Percentiles rank a stretch among this genome's conserved stretches.
Conservation (phyloP, 2,113 vertebrate genomes). For the Acrocephalus arundinaceus region DNA sequence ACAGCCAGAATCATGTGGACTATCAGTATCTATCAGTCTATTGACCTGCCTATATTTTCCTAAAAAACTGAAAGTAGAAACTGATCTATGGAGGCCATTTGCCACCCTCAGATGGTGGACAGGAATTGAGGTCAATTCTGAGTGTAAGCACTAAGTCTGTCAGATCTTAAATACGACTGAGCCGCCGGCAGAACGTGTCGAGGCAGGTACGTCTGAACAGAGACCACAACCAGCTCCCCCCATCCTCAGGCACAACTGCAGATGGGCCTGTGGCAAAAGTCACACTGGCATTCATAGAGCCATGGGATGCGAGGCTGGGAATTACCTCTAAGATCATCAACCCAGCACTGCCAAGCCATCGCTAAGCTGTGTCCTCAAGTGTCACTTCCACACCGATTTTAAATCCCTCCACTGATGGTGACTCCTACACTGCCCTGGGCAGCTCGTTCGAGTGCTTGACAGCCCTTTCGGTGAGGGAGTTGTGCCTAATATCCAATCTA, state of each 20-base stretch:
- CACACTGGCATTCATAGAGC: neutral
- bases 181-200: accelerated
- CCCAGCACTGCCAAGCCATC: neutral
- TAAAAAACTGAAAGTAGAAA: neutral
- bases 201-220: neutral
- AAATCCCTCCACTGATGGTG: neutral
- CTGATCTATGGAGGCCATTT: neutral
- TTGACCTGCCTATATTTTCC: neutral
- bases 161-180: neutral
- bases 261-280: neutral
- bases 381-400: neutral
- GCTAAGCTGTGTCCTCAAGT: neutral
- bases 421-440: neutral
- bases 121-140: neutral
- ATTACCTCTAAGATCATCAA: neutral
- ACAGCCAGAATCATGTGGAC: neutral
- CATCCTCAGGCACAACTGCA: neutral
- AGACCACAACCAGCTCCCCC: neutral
- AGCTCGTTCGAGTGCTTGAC: neutral
- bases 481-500: neutral
- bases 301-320: neutral
- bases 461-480: neutral
- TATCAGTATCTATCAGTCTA: neutral
- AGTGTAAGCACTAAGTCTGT: neutral
- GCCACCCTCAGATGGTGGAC: neutral